Evolutionary conservation across 2,888 invertebrate species (phyloP), one percentile per base, ranked within the genome.

Genomic region (Chironomus tentans): DNA sequence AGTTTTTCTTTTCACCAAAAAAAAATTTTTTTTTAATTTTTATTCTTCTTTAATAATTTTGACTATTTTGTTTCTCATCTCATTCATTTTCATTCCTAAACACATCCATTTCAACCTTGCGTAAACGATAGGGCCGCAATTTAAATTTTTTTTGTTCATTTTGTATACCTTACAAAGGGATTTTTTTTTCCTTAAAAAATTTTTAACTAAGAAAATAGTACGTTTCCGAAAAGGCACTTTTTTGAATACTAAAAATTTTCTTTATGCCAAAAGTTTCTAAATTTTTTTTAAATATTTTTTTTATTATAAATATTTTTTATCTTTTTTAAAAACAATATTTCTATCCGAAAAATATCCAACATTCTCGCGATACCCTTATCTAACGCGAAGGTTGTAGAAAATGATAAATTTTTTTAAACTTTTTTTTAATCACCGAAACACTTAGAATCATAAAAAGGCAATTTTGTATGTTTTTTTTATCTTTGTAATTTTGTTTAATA

Each of bases 381-480:
- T 48, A 15, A n/a, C 47, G 21, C 21, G 38, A 22, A 28, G 74
- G 74, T 74, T 74, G 74, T 48, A 56, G 56, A 22, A 74, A 74
- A 74, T 68, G 65, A 74, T 74, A 74, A 73, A 48, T 18, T 74
- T 38, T 38, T 38, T 38, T 48, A 48, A 74, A 73, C 7, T n/a
- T 47, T 62, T 62, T 47, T 22, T 47, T 74, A 74, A 74, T 74
- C 68, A 74, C 74, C 68, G 74, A 74, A 74, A 74, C 74, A 74
- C 74, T 74, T 74, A 74, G 65, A 74, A 68, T 68, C 74, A 74
- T 74, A 74, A 74, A 72, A 74, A 74, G 74, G 74, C 74, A 74
- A 74, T 74, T 74, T 74, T 68, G 74, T 74, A 65, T 65, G 10
- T 24, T 24, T 65, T 62, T 15, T 62, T 62, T 38, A 38, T 38